Evolutionary conservation across 2,888 invertebrate genomes (phyloP), one percentile per base, ranked within the genome.

Genomic region (Papilio demoleus): DNA sequence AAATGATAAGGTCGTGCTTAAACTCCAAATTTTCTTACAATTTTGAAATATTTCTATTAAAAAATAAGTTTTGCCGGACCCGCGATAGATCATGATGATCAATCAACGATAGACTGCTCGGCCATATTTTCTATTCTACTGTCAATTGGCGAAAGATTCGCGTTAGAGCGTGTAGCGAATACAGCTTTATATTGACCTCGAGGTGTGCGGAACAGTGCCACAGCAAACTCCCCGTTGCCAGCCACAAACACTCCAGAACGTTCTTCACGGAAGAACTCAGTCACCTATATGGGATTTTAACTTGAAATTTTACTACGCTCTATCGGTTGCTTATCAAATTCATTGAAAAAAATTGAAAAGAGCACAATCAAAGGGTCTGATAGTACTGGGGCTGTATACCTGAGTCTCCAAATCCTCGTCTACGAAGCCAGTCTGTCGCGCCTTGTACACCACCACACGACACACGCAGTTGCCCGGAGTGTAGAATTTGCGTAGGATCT

Each of bases 181-280:
- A 42, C 8, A 17, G 66, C 9, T 50, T 24, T 11, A 47, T 40
- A 50, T 34, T 71, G 36, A 90, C 92, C 92, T 81, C 88, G 77
- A 0, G 88, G 85, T 0, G 88, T 88, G 59, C 82, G 84, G 70
- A 92, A 92, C 40, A 92, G 87, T 34, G 95, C 94, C 0, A 95
- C 87, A 0, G 94, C 93, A 3, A 94, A 89, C 24, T 93, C 93
- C 4, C 93, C 88, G 0, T 86, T 82, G 0, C 88, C 84, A 0
- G 94, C 93, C 1, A 93, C 87, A 22, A 95, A 78, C 14, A 95
- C 94, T 0, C 94, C 95, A n/a, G 83, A 80, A 70, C 78, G 87
- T 77, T 95, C 94, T 45, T 94, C 93, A 0, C 90, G 86, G 82
- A 95, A 95, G 85, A 94, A 95, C 40, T 93, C 88, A 0, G 82